Evolutionary conservation across 2,113 vertebrate species (phyloP), one percentile per base, ranked within the genome.

Genomic region (Crotalus tigris): DNA sequence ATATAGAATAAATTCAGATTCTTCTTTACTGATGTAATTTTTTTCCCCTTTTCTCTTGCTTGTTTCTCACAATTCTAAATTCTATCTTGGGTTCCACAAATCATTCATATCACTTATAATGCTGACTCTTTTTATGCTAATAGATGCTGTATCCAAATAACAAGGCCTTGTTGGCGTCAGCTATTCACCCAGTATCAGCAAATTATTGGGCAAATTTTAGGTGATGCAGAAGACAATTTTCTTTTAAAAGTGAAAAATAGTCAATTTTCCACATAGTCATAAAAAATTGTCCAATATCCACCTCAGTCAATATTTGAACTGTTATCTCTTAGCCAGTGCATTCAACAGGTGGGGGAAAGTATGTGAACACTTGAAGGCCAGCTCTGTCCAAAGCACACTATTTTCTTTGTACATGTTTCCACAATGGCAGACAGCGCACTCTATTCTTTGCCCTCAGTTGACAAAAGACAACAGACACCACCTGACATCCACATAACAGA

Each of bases 341-440:
- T 69, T 87, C 53, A 75, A 86, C 59, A 81, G 85, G 51, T 57
- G 85, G 44, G 33, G 55, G 90, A 91, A 89, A 49, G 61, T 33
- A 61, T 88, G 59, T 39, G 87, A 93, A 64, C 92, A 93, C 85
- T 15, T 92, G 94, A 75, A 86, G 59, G 90, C 69, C 90, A 91
- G 87, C 64, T 91, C 87, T 94, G 91, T 87, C 91, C 75, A 92
- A 61, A 81, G 57, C 15, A 91, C 57, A 75, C 87, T 91, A 46
- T 57, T 33, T 11, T 33, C 9, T 54, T 59, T 87, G 86, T 87
- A 81, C 29, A 57, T 75, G 21, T 89, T 87, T 87, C n/a, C 57
- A 53, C n/a, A 33, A 75, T 33, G 64, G 29, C 29, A 75, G 13
- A 75, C n/a, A 75, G 64, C 13, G 3, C 55, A 21, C 21, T 33